These are phyloP conservation scores for Cossypha caffra DNA, from an alignment of 2,797 vertebrate genomes.

Conservation along the genomic window DNA sequence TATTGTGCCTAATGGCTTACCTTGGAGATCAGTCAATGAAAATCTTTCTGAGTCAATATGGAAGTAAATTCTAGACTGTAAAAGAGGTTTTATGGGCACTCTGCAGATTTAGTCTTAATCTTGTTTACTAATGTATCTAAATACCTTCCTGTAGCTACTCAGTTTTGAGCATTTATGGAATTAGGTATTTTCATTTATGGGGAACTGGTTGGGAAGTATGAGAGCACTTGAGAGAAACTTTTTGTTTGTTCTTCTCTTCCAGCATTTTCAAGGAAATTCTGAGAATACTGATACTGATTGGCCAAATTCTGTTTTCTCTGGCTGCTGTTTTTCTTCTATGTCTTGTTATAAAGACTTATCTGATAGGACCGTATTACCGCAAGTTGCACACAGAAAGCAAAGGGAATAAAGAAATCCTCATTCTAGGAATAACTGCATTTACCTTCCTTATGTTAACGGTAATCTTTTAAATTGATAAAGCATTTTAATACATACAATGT, in stretches of 20 bases:
- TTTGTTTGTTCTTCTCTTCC: constrained; percentile 52
- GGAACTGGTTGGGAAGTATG: background rate
- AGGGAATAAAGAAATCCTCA: constrained; percentile 94
- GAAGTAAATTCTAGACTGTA: background rate
- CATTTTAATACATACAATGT: background rate
- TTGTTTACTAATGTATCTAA: background rate
- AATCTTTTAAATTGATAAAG: constrained; percentile 37
- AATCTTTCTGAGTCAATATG: background rate
- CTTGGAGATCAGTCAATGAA: background rate
- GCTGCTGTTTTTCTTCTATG: constrained; percentile 88
- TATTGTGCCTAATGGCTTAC: background rate
- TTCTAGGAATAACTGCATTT: constrained; percentile 91
- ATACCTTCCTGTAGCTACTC: background rate
- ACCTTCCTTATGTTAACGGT: constrained; percentile 95
- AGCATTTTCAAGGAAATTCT: constrained; percentile 86
- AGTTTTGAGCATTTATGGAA: background rate
- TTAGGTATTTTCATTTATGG: background rate
- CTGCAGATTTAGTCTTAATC: background rate
- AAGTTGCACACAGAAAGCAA: constrained; percentile 92
- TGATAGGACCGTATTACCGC: constrained; percentile 92
- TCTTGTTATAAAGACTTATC: constrained; percentile 84
- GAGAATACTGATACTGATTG: constrained; percentile 84
- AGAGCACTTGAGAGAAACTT: background rate
- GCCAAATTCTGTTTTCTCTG: constrained; percentile 88
- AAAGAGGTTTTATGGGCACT: background rate